Evolutionary conservation across 1,140 invertebrate species (phyloP).

Genomic region (Procambarus virginalis): DNA sequence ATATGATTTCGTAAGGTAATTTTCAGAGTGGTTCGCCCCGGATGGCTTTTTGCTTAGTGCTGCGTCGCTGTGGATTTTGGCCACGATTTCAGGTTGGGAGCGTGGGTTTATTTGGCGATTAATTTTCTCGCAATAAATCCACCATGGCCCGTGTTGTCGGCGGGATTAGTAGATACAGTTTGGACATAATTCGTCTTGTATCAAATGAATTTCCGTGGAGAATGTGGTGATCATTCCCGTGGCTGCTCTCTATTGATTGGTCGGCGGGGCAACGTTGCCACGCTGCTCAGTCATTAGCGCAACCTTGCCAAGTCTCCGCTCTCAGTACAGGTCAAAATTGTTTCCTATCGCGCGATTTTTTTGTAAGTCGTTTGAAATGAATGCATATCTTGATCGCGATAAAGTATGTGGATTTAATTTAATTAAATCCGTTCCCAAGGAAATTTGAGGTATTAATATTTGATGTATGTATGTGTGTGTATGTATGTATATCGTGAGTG

Average conservation of each 20-base stretch:
- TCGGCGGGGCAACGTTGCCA: slow-evolving; percentile 39
- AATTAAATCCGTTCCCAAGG: not conserved
- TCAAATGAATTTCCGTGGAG: slow-evolving; percentile 23
- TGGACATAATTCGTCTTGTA: slow-evolving; percentile 17
- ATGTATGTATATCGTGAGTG: not conserved
- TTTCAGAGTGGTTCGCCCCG: slow-evolving; percentile 42
- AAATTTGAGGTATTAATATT: not conserved
- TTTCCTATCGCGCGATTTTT: slow-evolving; percentile 41
- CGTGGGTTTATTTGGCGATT: not conserved
- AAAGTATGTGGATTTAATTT: not conserved
- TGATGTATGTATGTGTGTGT: not conserved
- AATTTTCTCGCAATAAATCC: too few relatives aligned
- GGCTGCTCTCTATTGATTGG: slow-evolving; percentile 49
- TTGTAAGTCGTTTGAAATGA: slow-evolving; percentile 16
- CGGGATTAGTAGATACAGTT: not conserved
- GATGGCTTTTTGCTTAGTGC: slow-evolving; percentile 28
- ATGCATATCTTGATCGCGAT: slow-evolving; percentile 40
- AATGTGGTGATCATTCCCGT: slow-evolving; percentile 39
- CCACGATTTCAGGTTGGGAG: not conserved
- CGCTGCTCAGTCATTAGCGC: slow-evolving; percentile 50
- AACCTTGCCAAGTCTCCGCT: slow-evolving; percentile 20
- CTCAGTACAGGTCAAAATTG: slow-evolving; percentile 54
- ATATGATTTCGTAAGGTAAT: slow-evolving; percentile 57
- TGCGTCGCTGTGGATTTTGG: slow-evolving; percentile 10
- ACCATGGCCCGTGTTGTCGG: not conserved